Evolutionary conservation across 2,888 invertebrate species (phyloP), one percentile per base, ranked within the genome.

Genomic region (Lasioglossum vierecki): DNA sequence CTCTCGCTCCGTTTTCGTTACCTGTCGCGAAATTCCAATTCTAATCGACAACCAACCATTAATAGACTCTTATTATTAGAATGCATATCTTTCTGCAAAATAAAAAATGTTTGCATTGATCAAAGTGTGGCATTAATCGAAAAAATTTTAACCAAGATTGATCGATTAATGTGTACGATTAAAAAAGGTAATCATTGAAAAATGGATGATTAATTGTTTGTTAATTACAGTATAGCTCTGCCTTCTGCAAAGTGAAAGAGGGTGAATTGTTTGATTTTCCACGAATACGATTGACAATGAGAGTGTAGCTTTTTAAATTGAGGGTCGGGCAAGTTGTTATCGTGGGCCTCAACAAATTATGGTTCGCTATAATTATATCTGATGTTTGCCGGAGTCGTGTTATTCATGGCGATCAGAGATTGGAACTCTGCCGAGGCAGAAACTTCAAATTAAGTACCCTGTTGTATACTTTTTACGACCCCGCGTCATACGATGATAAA

Each of bases 1-100:
- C 86, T 80, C 76, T 82, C 80, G 76, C 73, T 77, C 82, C 72
- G 88, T 60, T 87, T 49, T 60, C 77, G 70, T 57, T 76, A 73
- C 60, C 72, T 60, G 79, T 73, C 76, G 53, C 44, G 1, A 72
- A 41, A 46, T 74, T 77, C 30, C 49, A 63, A n/a, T 74, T 49
- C 70, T 15, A 66, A 44, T 70, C 18, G 70, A n/a, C 22, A n/a
- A 5, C 9, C 22, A 49, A 8, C 0, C n/a, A 9, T 57, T 57
- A n/a, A 9, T 57, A n/a, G n/a, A 57, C n/a, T 57, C 57, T 18
- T 49, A 35, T 35, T 35, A 35, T 35, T 35, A 35, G 1, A 35
- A 35, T 35, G 1, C 35, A 2, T 1, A 35, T 35, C 35, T 35
- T 35, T 35, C 3, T 35, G 35, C 35, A 35, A 35, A 35, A 35